These are phyloP conservation scores for Melanotaenia pygmaea DNA, from an alignment of 2,797 vertebrate species.

Conservation along the genomic window DNA sequence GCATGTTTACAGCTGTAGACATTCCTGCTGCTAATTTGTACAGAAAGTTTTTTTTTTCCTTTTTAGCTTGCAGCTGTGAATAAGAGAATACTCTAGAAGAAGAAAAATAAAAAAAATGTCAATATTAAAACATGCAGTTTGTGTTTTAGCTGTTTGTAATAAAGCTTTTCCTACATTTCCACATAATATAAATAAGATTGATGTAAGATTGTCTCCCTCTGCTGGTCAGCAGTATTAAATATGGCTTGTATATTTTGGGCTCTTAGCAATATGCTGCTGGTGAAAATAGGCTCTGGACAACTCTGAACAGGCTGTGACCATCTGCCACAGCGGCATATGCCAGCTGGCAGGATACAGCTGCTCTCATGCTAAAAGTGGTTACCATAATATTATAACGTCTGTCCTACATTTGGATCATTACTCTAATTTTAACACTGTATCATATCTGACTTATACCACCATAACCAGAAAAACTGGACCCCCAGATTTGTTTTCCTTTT, in stretches of 20 bases:
- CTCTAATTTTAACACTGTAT: constrained; percentile 4
- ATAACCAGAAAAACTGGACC: background rate
- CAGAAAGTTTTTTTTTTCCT: constrained; percentile 33
- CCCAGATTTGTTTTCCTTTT: background rate
- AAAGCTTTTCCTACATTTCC: background rate
- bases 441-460: background rate
- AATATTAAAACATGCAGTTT: background rate
- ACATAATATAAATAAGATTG: background rate
- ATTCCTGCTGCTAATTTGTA: constrained; percentile 40
- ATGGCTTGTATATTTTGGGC: background rate
- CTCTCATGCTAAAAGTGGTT: constrained; percentile 22
- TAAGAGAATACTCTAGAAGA: constrained; percentile 5
- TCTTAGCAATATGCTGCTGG: constrained; percentile 26
- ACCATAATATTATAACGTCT: constrained; percentile 8
- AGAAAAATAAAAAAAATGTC: constrained; percentile 31
- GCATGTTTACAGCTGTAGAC: background rate
- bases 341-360: constrained; percentile 39
- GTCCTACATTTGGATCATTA: background rate
- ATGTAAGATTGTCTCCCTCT: constrained; percentile 28
- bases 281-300: constrained; percentile 16
- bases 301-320: constrained; percentile 23
- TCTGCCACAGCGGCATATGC: constrained; percentile 26
- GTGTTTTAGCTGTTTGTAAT: background rate
- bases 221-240: background rate
- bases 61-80: constrained; percentile 34